Base-by-base conservation (phyloP, 2,113 vertebrate species). In the Glaucidium brasilianum region DNA sequence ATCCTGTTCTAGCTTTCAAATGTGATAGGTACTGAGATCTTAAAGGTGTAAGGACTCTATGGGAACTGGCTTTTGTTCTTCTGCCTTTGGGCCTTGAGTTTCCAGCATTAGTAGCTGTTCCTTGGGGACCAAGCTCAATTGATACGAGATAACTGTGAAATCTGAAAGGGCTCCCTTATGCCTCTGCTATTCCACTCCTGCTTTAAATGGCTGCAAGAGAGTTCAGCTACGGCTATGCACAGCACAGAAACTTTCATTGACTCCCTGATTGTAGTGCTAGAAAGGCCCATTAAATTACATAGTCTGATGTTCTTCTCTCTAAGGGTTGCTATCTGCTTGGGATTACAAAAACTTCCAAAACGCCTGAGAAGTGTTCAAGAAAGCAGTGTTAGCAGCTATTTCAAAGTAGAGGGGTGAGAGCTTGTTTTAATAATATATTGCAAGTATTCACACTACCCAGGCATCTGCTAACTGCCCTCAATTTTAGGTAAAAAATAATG, bases 401-500 rank as follows among this genome's bases (percentile, higher is more conserved):
- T 50, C 50, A 11, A 59, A 84, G 94, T 80, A 22, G 20, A 56
- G 64, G 30, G 39, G 60, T 16, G 47, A 92, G 64, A 81, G 52
- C 67, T 94, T 30, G 43, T 74, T 95, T 63, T 67, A 74, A 63
- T 91, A 85, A 90, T 82, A 53, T 7, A 72, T 59, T 72, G 64
- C 80, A 68, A 67, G 49, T 6, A 32, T 26, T 91, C 55, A 6
- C 43, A 22, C 75, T 25, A 56, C 16, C 73, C 64, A 15, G 37
- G 79, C 73, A 94, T 53, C 93, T 78, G 86, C 80, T 92, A 55
- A 74, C 64, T 91, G 91, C 84, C 84, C 94, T 96, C 77, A 60
- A 49, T 94, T 90, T 92, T 49, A 68, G 77, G 73, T 47, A 60
- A 78, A 81, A 71, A 81, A 76, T 53, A 37, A 77, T 45, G 91